Conservation (phyloP, 1,140 invertebrate genomes). For the Drosophila fuyamai region DNA sequence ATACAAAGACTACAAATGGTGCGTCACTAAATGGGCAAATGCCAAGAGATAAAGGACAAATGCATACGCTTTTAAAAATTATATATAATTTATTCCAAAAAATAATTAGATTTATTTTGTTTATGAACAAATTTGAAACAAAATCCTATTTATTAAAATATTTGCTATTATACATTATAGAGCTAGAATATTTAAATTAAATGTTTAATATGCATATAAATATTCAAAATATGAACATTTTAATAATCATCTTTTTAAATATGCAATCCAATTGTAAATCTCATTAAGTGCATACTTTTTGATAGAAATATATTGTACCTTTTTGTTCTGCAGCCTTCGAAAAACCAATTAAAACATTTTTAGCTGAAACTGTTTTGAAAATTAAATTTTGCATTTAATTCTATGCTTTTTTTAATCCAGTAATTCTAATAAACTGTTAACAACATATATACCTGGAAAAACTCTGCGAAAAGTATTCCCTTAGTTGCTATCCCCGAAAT, state of each 20-base stretch:
- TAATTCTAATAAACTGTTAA: neutral
- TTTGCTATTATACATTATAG: neutral
- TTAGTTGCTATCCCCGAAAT: slow-evolving; percentile 22
- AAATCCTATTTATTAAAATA: neutral
- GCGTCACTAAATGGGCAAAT: slow-evolving; percentile 4
- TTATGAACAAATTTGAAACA: neutral
- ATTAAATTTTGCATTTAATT: neutral
- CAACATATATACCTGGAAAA: neutral
- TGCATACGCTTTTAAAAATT: slow-evolving; percentile 18
- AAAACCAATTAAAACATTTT: neutral
- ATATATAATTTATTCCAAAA: neutral
- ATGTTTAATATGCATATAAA: neutral
- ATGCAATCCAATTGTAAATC: neutral
- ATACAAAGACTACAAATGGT: slow-evolving; percentile 38
- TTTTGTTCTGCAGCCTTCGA: no score
- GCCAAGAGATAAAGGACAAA: neutral
- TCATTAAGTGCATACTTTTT: slow-evolving; percentile 1
- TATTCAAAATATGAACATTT: slow-evolving; percentile 1
- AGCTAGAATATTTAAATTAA: neutral
- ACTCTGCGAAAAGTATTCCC: neutral
- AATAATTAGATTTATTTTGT: no score
- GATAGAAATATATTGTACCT: neutral
- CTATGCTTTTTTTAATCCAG: no score
- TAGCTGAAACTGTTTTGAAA: neutral
- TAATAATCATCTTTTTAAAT: neutral